Percentiles rank a stretch among this genome's conserved stretches.
These are phyloP conservation scores for Scomber scombrus DNA, from an alignment of 2,113 vertebrate species.

Conservation along the genomic window DNA sequence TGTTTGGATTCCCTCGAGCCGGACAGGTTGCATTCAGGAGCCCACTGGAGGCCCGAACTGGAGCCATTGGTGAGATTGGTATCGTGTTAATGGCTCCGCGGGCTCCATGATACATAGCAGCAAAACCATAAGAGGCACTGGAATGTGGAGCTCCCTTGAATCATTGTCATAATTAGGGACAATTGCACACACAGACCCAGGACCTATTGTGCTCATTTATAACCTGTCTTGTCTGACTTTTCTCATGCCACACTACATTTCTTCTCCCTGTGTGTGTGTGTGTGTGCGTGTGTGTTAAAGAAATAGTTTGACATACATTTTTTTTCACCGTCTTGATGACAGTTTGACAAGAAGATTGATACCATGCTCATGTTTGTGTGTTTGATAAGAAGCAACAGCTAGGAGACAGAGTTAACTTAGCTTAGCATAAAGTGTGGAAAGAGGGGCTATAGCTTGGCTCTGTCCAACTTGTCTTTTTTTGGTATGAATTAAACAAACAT, in stretches of 20 bases:
- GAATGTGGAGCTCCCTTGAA: conserved; percentile 83
- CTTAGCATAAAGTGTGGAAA: background rate
- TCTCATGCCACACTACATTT: conserved; percentile 21
- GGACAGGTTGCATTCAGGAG: conserved; percentile 79
- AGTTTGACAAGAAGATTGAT: conserved; percentile 10
- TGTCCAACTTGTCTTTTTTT: background rate
- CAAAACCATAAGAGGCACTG: conserved; percentile 82
- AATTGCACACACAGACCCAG: conserved; percentile 74
- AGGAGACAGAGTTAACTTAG: background rate
- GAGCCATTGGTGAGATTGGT: conserved; percentile 87
- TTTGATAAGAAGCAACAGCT: background rate
- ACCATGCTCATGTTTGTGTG: background rate
- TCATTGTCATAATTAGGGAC: conserved; percentile 84
- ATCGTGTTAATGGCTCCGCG: conserved; percentile 85
- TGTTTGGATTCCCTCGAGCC: conserved; percentile 68
- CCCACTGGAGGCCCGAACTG: conserved; percentile 80
- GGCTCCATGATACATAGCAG: conserved; percentile 82
- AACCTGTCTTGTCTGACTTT: conserved; percentile 63
- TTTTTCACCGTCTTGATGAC: background rate
- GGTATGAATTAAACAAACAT: background rate
- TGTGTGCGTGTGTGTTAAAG: conserved; percentile 24
- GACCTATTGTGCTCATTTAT: conserved; percentile 71
- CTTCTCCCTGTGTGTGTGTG: conserved; percentile 27
- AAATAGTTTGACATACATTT: conserved; percentile 6
- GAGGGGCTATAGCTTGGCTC: too few relatives aligned